A percentile compares a stretch with the other conserved stretches of the same genome.
These are phyloP conservation scores for Caenorhabditis macrosperma DNA, from an alignment of 2,888 invertebrate species.

Conservation along the genomic window DNA sequence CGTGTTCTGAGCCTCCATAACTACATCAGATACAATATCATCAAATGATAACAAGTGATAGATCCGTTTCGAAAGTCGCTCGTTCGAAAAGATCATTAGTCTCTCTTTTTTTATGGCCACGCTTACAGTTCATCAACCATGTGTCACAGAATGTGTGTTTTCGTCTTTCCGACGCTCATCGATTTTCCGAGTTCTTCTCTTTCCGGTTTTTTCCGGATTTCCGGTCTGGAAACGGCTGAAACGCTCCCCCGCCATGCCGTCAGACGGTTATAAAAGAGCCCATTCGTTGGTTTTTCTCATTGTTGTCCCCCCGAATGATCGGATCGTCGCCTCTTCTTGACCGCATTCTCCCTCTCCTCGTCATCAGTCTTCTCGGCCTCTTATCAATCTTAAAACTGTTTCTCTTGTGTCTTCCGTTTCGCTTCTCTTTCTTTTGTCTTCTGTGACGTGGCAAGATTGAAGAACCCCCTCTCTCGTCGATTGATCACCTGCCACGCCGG, in stretches of 20 bases:
- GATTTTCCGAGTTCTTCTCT: too few relatives aligned
- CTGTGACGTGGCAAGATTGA: slow-evolving; percentile 20
- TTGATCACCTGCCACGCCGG: not conserved
- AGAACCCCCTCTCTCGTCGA: not conserved
- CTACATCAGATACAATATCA: too few relatives aligned
- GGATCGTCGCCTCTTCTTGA: too few relatives aligned
- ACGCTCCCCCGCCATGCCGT: not conserved
- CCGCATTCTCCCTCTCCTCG: too few relatives aligned
- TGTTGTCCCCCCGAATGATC: too few relatives aligned
- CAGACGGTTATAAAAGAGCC: too few relatives aligned
- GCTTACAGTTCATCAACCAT: not conserved
- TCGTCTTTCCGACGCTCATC: too few relatives aligned
- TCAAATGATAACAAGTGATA: not conserved
- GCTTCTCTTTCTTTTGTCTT: not conserved
- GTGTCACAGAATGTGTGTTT: slow-evolving; percentile 2
- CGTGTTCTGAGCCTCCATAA: too few relatives aligned
- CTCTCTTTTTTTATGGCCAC: slow-evolving; percentile 1
- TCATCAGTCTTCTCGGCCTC: slow-evolving; percentile 29
- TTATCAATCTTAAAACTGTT: not conserved
- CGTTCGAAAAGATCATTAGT: not conserved
- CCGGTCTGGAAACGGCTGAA: not conserved
- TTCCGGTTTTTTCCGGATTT: too few relatives aligned
- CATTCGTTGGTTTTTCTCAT: too few relatives aligned
- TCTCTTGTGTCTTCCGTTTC: not conserved
- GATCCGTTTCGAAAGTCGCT: not conserved